These are phyloP conservation scores for Osmoderma eremita DNA, from an alignment of 2,888 invertebrate species.

Conservation along the genomic window DNA sequence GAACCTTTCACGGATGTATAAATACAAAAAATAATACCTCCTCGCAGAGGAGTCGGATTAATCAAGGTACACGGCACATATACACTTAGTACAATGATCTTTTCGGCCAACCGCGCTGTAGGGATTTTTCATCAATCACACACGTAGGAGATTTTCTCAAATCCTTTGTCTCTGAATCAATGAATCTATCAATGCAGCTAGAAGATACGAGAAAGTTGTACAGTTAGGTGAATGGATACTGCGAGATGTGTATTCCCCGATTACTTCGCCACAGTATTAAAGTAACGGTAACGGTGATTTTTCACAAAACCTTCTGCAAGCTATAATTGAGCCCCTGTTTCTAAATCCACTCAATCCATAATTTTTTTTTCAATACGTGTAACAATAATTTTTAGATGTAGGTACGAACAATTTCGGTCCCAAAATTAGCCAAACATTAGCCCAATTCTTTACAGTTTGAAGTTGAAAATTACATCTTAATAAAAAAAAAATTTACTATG, in stretches of 20 bases:
- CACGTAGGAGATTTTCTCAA: constrained; percentile 27
- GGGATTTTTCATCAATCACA: constrained; percentile 33
- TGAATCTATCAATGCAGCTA: not conserved
- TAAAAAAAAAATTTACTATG: too few relatives aligned
- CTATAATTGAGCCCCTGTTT: too few relatives aligned
- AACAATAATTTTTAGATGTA: too few relatives aligned
- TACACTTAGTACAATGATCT: constrained; percentile 9
- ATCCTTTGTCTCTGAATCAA: constrained; percentile 25
- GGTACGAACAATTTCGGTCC: too few relatives aligned
- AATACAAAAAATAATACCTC: not conserved
- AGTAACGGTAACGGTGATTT: too few relatives aligned
- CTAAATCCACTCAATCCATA: too few relatives aligned
- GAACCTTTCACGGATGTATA: constrained; percentile 9
- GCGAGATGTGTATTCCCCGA: constrained; percentile 17
- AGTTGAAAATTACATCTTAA: too few relatives aligned
- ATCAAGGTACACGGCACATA: constrained; percentile 21
- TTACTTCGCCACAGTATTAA: constrained; percentile 13
- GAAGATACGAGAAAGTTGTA: constrained; percentile 12
- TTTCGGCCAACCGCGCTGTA: not conserved
- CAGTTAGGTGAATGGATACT: constrained; percentile 27
- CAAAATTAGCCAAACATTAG: too few relatives aligned
- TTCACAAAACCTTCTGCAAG: too few relatives aligned
- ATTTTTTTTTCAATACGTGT: too few relatives aligned
- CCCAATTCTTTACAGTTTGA: too few relatives aligned
- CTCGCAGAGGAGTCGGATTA: constrained; percentile 20